Evolutionary conservation across 2,797 vertebrate species (phyloP).

Genomic region (Sebastes melanostomus): DNA sequence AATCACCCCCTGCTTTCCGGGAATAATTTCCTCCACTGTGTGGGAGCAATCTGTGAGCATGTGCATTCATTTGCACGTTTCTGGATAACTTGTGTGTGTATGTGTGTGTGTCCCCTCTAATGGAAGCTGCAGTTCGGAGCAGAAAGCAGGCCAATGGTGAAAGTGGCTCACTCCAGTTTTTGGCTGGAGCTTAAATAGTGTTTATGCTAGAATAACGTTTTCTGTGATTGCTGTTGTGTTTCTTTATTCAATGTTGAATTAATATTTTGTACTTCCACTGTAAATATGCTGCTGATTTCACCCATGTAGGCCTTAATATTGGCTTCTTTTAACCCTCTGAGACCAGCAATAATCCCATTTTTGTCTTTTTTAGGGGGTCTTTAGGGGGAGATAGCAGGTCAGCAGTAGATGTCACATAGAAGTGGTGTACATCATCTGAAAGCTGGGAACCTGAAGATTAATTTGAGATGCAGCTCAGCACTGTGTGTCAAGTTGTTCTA

Average conservation of each 20-base stretch:
- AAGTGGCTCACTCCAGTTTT: constrained; percentile 15
- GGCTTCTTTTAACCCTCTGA: background rate
- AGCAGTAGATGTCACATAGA: too few species aligned
- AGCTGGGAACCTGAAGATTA: too few species aligned
- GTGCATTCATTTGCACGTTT: constrained; percentile 54
- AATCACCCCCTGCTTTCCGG: constrained; percentile 63
- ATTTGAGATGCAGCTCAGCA: too few species aligned
- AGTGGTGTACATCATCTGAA: too few species aligned
- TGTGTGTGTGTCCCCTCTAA: constrained; percentile 13
- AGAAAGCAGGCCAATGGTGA: constrained; percentile 17
- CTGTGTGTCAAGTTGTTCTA: too few species aligned
- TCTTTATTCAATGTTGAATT: background rate
- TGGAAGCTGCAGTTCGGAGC: constrained; percentile 48
- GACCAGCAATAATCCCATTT: too few species aligned
- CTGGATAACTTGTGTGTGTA: constrained; percentile 13
- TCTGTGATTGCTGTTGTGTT: background rate
- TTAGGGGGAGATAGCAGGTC: too few species aligned
- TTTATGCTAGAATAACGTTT: background rate
- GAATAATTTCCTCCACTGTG: constrained; percentile 61
- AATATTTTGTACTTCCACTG: background rate
- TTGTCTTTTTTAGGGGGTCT: too few species aligned
- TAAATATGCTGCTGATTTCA: background rate
- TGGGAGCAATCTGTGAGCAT: constrained; percentile 55
- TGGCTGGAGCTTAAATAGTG: constrained; percentile 4
- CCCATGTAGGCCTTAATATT: background rate